Evolutionary conservation across 2,888 invertebrate species (phyloP).

Genomic region (Marronus borbonicus): DNA sequence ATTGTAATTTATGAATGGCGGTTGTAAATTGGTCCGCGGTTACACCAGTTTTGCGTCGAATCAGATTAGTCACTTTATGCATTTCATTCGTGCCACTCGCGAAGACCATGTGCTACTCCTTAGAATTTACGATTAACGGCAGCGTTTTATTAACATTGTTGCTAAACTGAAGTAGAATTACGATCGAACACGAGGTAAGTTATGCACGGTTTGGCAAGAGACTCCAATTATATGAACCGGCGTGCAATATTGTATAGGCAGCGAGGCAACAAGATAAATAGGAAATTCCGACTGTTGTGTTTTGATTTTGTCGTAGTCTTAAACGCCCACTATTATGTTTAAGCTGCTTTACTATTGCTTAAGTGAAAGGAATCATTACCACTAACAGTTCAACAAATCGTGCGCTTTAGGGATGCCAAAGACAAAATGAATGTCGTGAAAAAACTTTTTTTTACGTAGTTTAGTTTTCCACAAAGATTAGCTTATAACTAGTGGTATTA

Average conservation of each 20-base stretch:
- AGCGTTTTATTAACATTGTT: conserved; percentile 32
- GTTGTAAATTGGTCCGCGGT: conserved; percentile 25
- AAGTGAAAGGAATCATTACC: too few species aligned
- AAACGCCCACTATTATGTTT: too few species aligned
- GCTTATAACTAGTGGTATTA: background rate
- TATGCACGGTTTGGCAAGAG: conserved; percentile 21
- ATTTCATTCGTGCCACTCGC: conserved; percentile 17
- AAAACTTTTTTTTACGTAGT: background rate
- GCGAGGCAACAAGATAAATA: conserved; percentile 3
- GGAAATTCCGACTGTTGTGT: conserved; percentile 12
- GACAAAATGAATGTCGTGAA: too few species aligned
- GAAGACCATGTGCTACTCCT: conserved; percentile 8
- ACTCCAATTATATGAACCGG: background rate
- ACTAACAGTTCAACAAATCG: too few species aligned
- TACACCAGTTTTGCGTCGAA: conserved; percentile 26
- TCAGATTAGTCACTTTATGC: conserved; percentile 23
- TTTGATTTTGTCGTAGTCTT: too few species aligned
- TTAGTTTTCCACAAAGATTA: background rate
- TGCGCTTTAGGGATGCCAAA: too few species aligned
- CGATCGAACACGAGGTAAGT: conserved; percentile 18
- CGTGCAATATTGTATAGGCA: background rate
- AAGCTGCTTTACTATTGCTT: too few species aligned
- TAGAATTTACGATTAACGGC: conserved; percentile 17
- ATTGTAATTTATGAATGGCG: conserved; percentile 39
- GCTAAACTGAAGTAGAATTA: conserved; percentile 27